Evolutionary conservation across 2,113 vertebrate species (phyloP), one percentile per base, ranked within the genome.

Genomic region (Accipiter cooperii): DNA sequence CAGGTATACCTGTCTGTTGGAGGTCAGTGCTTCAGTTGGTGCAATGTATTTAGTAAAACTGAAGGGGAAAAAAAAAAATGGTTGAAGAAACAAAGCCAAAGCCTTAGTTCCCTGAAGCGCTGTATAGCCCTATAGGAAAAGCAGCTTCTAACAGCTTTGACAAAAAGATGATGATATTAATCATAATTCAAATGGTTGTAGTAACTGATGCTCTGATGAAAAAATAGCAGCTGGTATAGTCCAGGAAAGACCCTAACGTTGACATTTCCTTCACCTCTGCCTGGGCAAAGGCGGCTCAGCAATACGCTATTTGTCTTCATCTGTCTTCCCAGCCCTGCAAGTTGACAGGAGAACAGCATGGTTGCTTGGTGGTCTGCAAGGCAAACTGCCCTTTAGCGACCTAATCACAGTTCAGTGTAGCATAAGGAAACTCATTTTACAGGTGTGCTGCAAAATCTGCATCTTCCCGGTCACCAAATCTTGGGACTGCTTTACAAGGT

Each of bases 81-180:
- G 4, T 17, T 65, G 4, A 71, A 64, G 13, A 79, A 83, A 78
- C 3, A 63, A 34, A 54, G 29, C 5, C 17, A 75, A 66, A 84
- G 25, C 31, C 29, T 87, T 71, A 15, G 8, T 76, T 93, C 16
- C 8, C 22, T 55, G 40, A 79, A 90, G 28, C 29, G 4, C 6
- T 64, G 10, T 66, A 25, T 8, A 87, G 9, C 22, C 10, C 6
- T 52, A 65, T n/a, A 57, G 25, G 51, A 90, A 89, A 89, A 33
- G 63, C 20, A 92, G 95, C 92, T 92, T 91, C 90, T 79, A 96
- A 91, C 82, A 95, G 79, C 57, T 97, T 96, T 90, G 51, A 73
- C 70, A 96, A 92, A 89, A 86, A 70, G 26, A 91, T 70, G 19
- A 29, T 16, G 10, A 46, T 64, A 94, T 95, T 95, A 93, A 93